Evolutionary conservation across 92 coral and sea anemone species (phyloP).

Genomic region (Anthopleura xanthogrammica): DNA sequence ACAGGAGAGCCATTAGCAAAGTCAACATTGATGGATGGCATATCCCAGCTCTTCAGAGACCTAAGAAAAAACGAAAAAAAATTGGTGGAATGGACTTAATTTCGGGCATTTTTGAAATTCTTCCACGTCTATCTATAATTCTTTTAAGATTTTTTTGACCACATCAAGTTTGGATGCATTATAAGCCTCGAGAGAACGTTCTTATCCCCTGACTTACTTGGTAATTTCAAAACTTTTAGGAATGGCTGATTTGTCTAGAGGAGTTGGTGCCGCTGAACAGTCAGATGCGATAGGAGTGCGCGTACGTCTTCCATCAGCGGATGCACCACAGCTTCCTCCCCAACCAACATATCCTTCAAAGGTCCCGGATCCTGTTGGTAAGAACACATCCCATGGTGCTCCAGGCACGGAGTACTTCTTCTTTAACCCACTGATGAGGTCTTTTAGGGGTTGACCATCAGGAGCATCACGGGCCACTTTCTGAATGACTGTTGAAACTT

Average conservation of each 20-base stretch:
- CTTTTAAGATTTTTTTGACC: no score
- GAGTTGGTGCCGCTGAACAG: constrained; percentile 57
- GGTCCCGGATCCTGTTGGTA: constrained; percentile 71
- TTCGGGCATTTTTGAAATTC: no score
- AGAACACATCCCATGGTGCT: constrained; percentile 48
- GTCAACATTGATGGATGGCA: constrained; percentile 48
- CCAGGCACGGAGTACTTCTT: constrained; percentile 61
- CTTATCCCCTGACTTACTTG: constrained; percentile 35
- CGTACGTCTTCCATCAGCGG: constrained; percentile 76
- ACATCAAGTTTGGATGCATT: no score
- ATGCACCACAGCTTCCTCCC: constrained; percentile 69
- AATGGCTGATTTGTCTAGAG: constrained; percentile 50
- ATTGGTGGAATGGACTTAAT: no score
- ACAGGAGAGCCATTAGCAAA: constrained; percentile 66
- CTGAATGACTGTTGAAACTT: constrained; percentile 36
- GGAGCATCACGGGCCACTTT: constrained; percentile 50
- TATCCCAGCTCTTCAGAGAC: constrained; percentile 61
- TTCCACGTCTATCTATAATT: no score
- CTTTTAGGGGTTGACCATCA: constrained; percentile 55
- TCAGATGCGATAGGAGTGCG: constrained; percentile 62
- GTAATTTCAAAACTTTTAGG: constrained; percentile 46
- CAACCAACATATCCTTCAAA: constrained; percentile 84
- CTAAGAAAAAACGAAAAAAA: constrained; percentile 13
- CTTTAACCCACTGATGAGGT: constrained; percentile 44
- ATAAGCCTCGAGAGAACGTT: background rate